Percentiles rank a stretch among this genome's conserved stretches.
Conservation (phyloP, 2,888 invertebrate species). For the Thecophora atra region DNA sequence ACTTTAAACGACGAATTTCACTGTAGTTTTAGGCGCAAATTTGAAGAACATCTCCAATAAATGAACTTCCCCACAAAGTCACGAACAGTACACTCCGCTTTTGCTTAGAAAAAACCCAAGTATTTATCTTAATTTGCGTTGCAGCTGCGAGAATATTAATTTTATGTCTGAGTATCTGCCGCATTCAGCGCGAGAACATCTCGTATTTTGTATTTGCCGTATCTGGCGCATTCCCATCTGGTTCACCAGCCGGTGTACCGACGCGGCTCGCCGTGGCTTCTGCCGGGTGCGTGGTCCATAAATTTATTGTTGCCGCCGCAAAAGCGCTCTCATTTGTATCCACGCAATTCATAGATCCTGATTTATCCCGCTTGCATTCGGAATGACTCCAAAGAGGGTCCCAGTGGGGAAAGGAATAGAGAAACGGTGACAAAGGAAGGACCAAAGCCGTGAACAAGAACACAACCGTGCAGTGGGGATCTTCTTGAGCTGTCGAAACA, state of each 20-base stretch:
- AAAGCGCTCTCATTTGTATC: constrained; percentile 17
- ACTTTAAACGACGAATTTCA: too few species aligned
- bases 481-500: too few species aligned
- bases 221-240: not conserved
- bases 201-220: too few species aligned
- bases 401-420: too few species aligned
- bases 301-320: constrained; percentile 17
- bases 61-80: too few species aligned
- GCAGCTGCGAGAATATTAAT: not conserved
- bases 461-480: not conserved
- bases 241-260: not conserved
- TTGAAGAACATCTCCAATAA: too few species aligned
- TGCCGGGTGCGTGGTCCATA: constrained; percentile 14
- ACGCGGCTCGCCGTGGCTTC: not conserved
- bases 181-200: not conserved
- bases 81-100: too few species aligned
- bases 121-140: not conserved
- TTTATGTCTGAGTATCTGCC: too few species aligned
- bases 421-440: not conserved
- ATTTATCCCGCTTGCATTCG: not conserved
- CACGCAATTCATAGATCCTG: constrained; percentile 13
- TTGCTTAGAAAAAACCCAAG: not conserved
- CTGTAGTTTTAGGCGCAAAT: too few species aligned
- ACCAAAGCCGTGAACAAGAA: not conserved
- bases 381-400: not conserved